Evolutionary conservation across 1,140 invertebrate genomes (phyloP).

Genomic region (Coenobita brevimanus): DNA sequence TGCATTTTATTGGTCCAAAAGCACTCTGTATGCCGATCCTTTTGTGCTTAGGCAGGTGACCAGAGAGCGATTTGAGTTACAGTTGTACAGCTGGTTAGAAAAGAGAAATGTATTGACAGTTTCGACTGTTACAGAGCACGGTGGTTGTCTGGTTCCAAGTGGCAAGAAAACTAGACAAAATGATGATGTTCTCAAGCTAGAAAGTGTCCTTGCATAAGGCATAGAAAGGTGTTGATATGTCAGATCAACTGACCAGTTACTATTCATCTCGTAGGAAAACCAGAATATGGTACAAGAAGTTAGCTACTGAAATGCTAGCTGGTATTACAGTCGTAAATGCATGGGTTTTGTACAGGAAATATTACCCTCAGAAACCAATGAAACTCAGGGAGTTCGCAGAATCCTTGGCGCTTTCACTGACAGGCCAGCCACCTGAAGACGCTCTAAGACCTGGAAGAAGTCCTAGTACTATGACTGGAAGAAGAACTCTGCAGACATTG

Average conservation of each 20-base stretch:
- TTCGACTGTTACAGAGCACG: not conserved
- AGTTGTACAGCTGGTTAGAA: no score
- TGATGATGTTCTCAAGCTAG: not conserved
- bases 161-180: no score
- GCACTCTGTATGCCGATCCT: no score
- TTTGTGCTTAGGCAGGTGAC: no score
- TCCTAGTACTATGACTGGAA: not conserved
- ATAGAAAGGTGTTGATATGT: constrained; percentile 41
- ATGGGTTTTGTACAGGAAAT: constrained; percentile 19
- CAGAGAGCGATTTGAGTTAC: no score
- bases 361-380: not conserved
- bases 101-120: not conserved
- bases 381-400: not conserved
- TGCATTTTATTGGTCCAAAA: no score
- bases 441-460: constrained; percentile 1
- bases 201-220: constrained; percentile 38
- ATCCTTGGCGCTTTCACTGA: not conserved
- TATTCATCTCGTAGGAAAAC: constrained; percentile 10
- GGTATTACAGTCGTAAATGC: constrained; percentile 27
- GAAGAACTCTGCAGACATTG: not conserved
- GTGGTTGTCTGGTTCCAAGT: not conserved
- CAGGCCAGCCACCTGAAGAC: not conserved
- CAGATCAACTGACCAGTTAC: no score
- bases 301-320: no score
- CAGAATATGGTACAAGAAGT: constrained; percentile 34